A percentile compares a stretch with the other conserved stretches of the same genome.
These are phyloP conservation scores for Brachionus rubens DNA, from an alignment of 1,140 invertebrate genomes.

Conservation along the genomic window DNA sequence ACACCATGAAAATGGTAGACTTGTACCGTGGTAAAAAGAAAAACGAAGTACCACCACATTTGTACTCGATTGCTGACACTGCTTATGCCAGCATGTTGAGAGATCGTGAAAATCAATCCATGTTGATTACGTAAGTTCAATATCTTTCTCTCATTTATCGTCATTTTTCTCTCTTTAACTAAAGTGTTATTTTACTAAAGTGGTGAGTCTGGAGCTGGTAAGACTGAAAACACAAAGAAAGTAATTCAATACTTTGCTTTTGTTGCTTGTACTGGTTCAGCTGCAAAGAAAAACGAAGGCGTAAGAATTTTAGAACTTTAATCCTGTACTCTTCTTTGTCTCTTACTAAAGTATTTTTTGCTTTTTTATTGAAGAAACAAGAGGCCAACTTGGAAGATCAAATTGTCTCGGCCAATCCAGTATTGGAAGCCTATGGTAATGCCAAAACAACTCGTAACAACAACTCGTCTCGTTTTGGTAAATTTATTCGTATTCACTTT, in stretches of 20 bases:
- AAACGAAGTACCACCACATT: slow-evolving; percentile 98
- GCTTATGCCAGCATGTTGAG: slow-evolving; percentile 97
- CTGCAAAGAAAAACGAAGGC: slow-evolving; percentile 3
- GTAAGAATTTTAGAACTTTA: too few species aligned
- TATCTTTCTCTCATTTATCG: slow-evolving; percentile 15
- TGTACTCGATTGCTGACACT: slow-evolving; percentile 99
- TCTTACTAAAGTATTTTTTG: too few species aligned
- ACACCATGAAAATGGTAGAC: slow-evolving; percentile 88
- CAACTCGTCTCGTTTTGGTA: slow-evolving; percentile 84
- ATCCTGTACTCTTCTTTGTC: too few species aligned
- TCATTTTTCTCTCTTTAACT: background rate
- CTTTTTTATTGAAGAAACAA: too few species aligned
- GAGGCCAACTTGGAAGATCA: slow-evolving; percentile 76
- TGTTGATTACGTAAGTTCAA: slow-evolving; percentile 67
- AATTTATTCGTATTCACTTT: slow-evolving; percentile 99
- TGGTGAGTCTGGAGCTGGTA: slow-evolving; percentile 67
- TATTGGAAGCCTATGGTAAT: slow-evolving; percentile 98
- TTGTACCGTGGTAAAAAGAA: slow-evolving; percentile 97
- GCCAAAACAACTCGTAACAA: slow-evolving; percentile 99
- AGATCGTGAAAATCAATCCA: slow-evolving; percentile 51
- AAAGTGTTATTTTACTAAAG: slow-evolving; percentile 48
- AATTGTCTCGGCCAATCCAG: slow-evolving; percentile 96
- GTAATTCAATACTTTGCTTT: slow-evolving; percentile 69
- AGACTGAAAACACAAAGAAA: slow-evolving; percentile 70
- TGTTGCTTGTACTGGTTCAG: slow-evolving; percentile 59